Base-by-base conservation (phyloP, 2,797 vertebrate genomes). In the Takifugu rubripes region DNA sequence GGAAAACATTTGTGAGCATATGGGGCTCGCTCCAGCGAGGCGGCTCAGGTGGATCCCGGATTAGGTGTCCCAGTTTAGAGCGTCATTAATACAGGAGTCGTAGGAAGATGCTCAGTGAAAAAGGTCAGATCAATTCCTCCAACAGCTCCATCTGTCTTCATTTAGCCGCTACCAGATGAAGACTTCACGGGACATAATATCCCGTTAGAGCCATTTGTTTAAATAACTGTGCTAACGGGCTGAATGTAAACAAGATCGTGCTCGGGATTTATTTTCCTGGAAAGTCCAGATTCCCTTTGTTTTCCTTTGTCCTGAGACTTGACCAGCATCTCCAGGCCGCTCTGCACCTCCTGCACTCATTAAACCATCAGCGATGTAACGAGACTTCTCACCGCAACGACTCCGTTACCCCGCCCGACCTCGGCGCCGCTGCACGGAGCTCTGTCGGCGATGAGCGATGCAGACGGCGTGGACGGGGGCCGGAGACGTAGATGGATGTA, bases 301-400 rank as follows among this genome's bases (percentile, higher is more conserved):
- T 86, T 89, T 79, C 66, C 75, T 78, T 75, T 78, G 68, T 78
- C 82, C 14, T 70, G 74, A 85, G 79, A 81, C 64, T 75, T 40
- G 21, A 61, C 65, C 66, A 48, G 68, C 70, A 56, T 77, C 74
- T 86, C 81, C 73, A 61, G 45, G 81, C 73, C 75, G 72, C 70
- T 77, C 79, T 76, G 77, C 83, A 83, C 75, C 79, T 76, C 77
- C 70, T 79, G 85, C 75, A 84, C 82, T 87, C 88, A 78, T 78
- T 89, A 83, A 85, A 81, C 85, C 86, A 92, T 92, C 91, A 89
- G 74, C 74, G 69, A 78, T 84, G 80, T 83, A 92, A 91, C 84
- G 88, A 91, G 85, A 91, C 85, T 89, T 86, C 92, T 75, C 75
- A 89, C 76, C 75, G 83, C 56, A 10, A 33, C 2, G 31, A 33